Evolutionary conservation across 2,888 invertebrate species (phyloP), one percentile per base, ranked within the genome.

Genomic region (Octonoba sinensis): DNA sequence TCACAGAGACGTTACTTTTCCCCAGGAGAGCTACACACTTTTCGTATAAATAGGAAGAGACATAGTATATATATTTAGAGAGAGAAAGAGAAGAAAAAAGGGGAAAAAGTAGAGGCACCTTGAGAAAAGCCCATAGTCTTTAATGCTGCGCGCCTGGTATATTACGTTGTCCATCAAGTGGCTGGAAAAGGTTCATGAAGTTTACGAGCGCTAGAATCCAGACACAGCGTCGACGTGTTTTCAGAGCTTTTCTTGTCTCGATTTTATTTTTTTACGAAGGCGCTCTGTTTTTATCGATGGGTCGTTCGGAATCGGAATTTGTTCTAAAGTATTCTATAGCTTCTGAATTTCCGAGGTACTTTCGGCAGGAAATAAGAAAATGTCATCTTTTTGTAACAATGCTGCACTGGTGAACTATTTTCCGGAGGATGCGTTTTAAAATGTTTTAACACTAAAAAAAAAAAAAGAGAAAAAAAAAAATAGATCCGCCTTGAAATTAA

Each of bases 151-250:
- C 72, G 59, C 66, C 49, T 62, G 46, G 54, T 81, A 69, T 81
- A 81, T 81, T 81, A 69, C 79, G 62, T 62, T 81, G 79, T 81
- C 79, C 79, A 81, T 81, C 79, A 81, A 73, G 69, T 24, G 46
- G 51, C 46, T 44, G 44, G 72, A 67, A 78, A 72, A 51, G 72
- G 66, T 79, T 72, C 78, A 79, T 73, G 73, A 69, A 81, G 73
- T 81, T 81, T 81, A 81, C 79, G 79, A 81, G 73, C 79, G 54
- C 20, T 44, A 15, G 56, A 46, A 51, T 64, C 64, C 60, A 69
- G 79, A 81, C 79, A 79, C 69, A 69, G 62, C 62, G 79, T 49
- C 71, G 65, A 57, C 54, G 56, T 62, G 54, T 70, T 76, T 36
- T 60, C 75, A 18, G 44, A 22, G 36, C 47, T 64, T 77, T 73